phyloP scores from a whole-genome alignment of 2,797 vertebrate species.

The Adrianichthys oophorus region DNA sequence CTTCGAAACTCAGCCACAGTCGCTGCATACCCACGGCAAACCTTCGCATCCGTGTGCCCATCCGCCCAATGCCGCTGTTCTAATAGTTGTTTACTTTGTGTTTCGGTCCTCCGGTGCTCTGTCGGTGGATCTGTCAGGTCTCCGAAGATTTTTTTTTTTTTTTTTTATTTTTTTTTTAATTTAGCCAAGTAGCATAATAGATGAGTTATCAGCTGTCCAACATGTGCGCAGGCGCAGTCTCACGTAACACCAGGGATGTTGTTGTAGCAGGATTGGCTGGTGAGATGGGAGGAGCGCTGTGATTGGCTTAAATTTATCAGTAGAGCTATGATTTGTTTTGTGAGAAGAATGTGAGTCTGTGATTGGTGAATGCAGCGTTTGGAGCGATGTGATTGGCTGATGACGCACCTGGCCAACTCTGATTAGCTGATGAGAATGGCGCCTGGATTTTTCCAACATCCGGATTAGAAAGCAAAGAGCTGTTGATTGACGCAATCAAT shows the following conservation, averaged over 20 bases:
- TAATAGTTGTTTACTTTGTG: slow-evolving; percentile 72
- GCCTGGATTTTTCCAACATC: slow-evolving; percentile 20
- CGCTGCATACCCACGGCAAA: not conserved
- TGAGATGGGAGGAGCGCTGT: slow-evolving; percentile 19
- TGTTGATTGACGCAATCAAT: not conserved
- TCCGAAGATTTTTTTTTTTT: slow-evolving; percentile 81
- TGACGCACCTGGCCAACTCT: not conserved
- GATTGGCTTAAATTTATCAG: slow-evolving; percentile 27
- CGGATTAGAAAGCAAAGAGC: too few relatives aligned
- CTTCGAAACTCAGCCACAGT: slow-evolving; percentile 49
- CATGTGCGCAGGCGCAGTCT: slow-evolving; percentile 80
- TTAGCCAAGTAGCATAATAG: slow-evolving; percentile 94
- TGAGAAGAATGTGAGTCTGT: slow-evolving; percentile 22
- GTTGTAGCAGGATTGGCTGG: slow-evolving; percentile 76
- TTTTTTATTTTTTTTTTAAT: slow-evolving; percentile 81
- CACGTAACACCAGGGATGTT: slow-evolving; percentile 74
- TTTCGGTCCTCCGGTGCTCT: slow-evolving; percentile 65
- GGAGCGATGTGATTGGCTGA: slow-evolving; percentile 41
- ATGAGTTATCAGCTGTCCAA: slow-evolving; percentile 84
- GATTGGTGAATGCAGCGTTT: slow-evolving; percentile 19
- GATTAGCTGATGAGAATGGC: slow-evolving; percentile 4
- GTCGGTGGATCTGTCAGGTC: slow-evolving; percentile 80
- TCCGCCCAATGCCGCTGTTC: slow-evolving; percentile 3
- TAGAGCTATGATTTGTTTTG: slow-evolving; percentile 45
- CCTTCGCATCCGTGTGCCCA: not conserved